Percentiles rank a stretch among this genome's conserved stretches.
These are phyloP conservation scores for Elmis aenea DNA, from an alignment of 2,888 invertebrate genomes.

Conservation along the genomic window DNA sequence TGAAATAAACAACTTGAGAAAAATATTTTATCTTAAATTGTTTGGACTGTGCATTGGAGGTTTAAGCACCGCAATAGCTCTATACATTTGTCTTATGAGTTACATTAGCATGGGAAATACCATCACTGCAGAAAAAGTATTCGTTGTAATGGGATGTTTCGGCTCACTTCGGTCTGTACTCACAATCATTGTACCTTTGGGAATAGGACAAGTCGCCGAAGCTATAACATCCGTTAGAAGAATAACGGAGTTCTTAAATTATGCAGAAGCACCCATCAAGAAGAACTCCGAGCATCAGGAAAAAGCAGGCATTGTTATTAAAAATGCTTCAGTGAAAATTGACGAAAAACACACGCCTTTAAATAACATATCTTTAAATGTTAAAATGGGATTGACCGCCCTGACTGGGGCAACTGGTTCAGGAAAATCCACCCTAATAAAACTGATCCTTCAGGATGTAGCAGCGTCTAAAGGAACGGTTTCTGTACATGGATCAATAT, in stretches of 20 bases:
- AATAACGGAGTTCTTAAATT: constrained; percentile 59
- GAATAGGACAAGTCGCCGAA: constrained; percentile 76
- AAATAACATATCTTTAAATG: constrained; percentile 40
- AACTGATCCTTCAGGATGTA: constrained; percentile 62
- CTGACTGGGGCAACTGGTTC: constrained; percentile 58
- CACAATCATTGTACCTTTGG: constrained; percentile 85
- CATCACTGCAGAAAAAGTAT: constrained; percentile 78
- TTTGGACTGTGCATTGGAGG: constrained; percentile 33
- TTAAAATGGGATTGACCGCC: constrained; percentile 45
- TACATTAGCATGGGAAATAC: constrained; percentile 65
- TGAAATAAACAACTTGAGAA: constrained; percentile 56
- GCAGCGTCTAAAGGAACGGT: constrained; percentile 58
- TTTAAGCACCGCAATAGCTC: constrained; percentile 36
- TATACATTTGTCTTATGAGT: constrained; percentile 44
- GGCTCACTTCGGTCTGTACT: constrained; percentile 80
- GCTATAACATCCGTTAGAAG: constrained; percentile 68
- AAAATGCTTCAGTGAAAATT: constrained; percentile 59
- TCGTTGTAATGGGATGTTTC: constrained; percentile 86
- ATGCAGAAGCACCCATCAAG: constrained; percentile 46
- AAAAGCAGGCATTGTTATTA: constrained; percentile 35
- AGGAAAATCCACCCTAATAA: constrained; percentile 55
- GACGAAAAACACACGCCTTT: constrained; percentile 28
- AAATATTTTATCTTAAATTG: constrained; percentile 36
- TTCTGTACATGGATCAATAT: constrained; percentile 55
- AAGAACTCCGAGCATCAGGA: constrained; percentile 14